These are phyloP conservation scores for Acanthochromis polyacanthus DNA, from an alignment of 2,113 vertebrate species.

Conservation along the genomic window DNA sequence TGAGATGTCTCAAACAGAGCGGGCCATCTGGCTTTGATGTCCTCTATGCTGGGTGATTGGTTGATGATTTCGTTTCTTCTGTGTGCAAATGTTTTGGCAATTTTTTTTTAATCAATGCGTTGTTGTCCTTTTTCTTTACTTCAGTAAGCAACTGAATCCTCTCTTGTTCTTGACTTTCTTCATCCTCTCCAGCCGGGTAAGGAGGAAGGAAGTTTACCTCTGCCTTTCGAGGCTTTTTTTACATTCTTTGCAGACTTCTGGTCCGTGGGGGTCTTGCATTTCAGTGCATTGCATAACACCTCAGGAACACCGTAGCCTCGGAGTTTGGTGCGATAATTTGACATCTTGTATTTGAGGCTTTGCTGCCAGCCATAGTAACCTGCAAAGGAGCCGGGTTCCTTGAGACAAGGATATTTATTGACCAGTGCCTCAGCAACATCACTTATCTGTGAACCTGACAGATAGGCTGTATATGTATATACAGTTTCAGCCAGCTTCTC, in stretches of 20 bases:
- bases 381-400: not conserved
- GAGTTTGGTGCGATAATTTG: slow-evolving; percentile 1
- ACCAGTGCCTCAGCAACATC: not conserved
- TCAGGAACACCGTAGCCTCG: not conserved
- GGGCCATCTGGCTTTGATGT: too few species aligned
- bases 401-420: slow-evolving; percentile 5
- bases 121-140: too few species aligned
- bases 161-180: slow-evolving; percentile 1
- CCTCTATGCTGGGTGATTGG: too few species aligned
- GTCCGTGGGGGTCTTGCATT: not conserved
- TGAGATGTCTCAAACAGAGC: too few species aligned
- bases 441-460: not conserved
- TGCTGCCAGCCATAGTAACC: slow-evolving; percentile 9
- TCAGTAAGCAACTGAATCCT: not conserved
- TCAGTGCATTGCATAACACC: slow-evolving; percentile 15
- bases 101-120: too few species aligned
- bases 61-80: too few species aligned
- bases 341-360: slow-evolving; percentile 5
- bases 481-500: not conserved
- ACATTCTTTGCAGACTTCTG: not conserved
- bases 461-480: not conserved
- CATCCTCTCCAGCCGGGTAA: slow-evolving; percentile 2
- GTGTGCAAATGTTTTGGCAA: too few species aligned
- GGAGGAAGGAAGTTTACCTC: slow-evolving; percentile 9
- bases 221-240: slow-evolving; percentile 3